Conservation (phyloP, 2,113 vertebrate species). For the Neolamprologus kungweensis region DNA sequence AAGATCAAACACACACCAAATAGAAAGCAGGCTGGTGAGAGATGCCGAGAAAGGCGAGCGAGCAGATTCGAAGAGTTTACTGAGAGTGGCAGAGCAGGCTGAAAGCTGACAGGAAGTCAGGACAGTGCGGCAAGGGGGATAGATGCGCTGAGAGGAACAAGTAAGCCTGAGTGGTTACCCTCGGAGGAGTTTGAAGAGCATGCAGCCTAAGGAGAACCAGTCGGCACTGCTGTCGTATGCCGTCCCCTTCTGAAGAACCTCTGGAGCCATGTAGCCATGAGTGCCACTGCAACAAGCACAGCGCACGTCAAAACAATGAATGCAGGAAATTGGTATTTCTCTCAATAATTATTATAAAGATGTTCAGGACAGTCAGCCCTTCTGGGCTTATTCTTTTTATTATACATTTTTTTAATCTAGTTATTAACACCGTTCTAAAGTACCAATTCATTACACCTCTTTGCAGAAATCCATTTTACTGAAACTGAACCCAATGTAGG, state of each 20-base stretch:
- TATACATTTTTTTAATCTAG: background rate
- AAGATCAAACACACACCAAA: conserved; percentile 31
- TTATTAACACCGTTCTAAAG: background rate
- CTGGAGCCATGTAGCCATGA: conserved; percentile 97
- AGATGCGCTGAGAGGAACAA: background rate
- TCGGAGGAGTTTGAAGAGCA: conserved; percentile 97
- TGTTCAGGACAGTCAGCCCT: background rate
- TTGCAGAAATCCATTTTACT: background rate
- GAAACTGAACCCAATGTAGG: background rate
- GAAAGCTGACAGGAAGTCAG: background rate
- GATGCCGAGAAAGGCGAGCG: background rate
- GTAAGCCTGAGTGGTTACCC: conserved; percentile 74
- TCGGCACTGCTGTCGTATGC: conserved; percentile 97
- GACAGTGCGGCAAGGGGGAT: background rate
- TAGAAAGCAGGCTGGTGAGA: background rate
- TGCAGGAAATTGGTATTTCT: background rate
- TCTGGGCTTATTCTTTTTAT: too few relatives aligned
- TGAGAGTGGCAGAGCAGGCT: background rate
- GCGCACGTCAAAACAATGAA: background rate
- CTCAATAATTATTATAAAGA: background rate
- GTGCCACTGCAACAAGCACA: conserved; percentile 77
- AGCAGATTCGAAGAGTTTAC: conserved; percentile 3
- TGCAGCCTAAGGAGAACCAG: conserved; percentile 98
- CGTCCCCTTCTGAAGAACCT: conserved; percentile 96
- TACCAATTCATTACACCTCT: background rate